Evolutionary conservation across 2,888 invertebrate species (phyloP).

Genomic region (Xiphydria camelus): DNA sequence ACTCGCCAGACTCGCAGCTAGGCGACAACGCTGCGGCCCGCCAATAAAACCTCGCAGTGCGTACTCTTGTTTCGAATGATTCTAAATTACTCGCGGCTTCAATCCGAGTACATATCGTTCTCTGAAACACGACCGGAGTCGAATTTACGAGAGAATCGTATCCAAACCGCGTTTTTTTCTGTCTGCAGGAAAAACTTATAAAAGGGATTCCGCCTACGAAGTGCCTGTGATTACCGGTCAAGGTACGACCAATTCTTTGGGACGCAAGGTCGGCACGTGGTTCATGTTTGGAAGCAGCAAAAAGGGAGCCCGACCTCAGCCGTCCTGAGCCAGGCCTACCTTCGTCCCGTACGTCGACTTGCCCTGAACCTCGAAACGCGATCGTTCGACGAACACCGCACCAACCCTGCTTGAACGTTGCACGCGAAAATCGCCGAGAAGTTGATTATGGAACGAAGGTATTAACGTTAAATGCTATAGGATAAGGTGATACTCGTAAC

Average conservation of each 20-base stretch:
- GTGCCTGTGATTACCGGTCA: constrained; percentile 55
- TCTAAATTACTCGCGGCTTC: too few relatives aligned
- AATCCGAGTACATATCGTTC: too few relatives aligned
- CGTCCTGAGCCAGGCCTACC: constrained; percentile 62
- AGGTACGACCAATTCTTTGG: constrained; percentile 57
- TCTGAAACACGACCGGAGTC: too few relatives aligned
- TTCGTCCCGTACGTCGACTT: constrained; percentile 55
- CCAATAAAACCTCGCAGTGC: constrained; percentile 55
- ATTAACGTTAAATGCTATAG: constrained; percentile 12
- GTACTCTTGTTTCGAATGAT: constrained; percentile 25
- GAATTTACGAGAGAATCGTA: too few relatives aligned
- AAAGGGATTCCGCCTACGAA: constrained; percentile 57
- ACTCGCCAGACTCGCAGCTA: constrained; percentile 58
- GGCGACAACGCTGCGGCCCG: constrained; percentile 50
- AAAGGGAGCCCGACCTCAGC: constrained; percentile 59
- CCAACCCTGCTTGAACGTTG: neutral
- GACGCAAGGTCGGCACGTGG: constrained; percentile 64
- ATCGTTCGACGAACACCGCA: constrained; percentile 1
- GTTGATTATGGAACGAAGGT: constrained; percentile 39
- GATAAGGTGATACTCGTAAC: neutral
- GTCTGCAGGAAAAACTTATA: constrained; percentile 58
- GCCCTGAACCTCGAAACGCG: constrained; percentile 17
- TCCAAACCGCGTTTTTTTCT: too few relatives aligned
- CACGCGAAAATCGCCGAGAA: constrained; percentile 16
- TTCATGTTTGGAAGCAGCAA: constrained; percentile 63